phyloP scores from a whole-genome alignment of 1,140 invertebrate genomes.

The Pseudomyrmex pallidus region DNA sequence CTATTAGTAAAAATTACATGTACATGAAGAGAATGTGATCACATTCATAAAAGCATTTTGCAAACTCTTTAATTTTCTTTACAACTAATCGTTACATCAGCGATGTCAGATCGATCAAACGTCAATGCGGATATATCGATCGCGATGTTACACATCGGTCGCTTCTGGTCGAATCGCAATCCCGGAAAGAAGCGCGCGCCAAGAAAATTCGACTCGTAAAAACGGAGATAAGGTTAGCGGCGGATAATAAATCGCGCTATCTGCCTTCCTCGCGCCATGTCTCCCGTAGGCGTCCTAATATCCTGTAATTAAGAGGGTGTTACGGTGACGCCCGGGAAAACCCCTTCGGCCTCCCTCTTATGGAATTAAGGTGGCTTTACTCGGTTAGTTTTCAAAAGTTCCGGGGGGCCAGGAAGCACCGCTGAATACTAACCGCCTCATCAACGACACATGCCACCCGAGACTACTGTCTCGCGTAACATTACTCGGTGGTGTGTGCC shows the following conservation, averaged over 20 bases:
- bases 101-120: neutral
- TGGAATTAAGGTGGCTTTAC: conserved; percentile 84
- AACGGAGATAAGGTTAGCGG: conserved; percentile 69
- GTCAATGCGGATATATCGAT: neutral
- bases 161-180: neutral
- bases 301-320: conserved; percentile 83
- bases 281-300: conserved; percentile 79
- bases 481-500: conserved; percentile 74
- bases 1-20: no score
- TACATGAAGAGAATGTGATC: neutral
- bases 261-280: conserved; percentile 53
- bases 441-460: conserved; percentile 84
- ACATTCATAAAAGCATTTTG: neutral
- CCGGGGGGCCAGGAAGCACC: conserved; percentile 76
- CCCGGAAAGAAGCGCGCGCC: conserved; percentile 1
- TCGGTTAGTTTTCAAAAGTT: conserved; percentile 84
- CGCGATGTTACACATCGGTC: no score
- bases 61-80: no score
- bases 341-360: conserved; percentile 81
- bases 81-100: conserved; percentile 14
- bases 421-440: conserved; percentile 85
- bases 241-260: conserved; percentile 74
- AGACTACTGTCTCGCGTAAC: conserved; percentile 76
- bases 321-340: conserved; percentile 79
- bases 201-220: conserved; percentile 64